phyloP scores from a whole-genome alignment of 2,797 vertebrate species.

The Pogoniulus pusillus region DNA sequence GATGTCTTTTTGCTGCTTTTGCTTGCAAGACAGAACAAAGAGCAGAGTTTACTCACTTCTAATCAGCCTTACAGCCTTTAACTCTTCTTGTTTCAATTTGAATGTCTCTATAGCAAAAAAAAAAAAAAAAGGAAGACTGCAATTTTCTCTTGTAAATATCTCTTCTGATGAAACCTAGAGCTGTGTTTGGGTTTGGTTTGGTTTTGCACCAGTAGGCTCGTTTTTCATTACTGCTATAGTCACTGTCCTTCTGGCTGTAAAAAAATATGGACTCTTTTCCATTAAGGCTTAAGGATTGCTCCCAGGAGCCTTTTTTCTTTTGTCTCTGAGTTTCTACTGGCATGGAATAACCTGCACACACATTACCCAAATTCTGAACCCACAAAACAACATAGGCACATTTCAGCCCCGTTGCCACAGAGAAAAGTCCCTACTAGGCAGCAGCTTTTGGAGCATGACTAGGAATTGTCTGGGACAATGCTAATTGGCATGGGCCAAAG shows the following conservation, averaged over 20 bases:
- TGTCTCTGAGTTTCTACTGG: neutral
- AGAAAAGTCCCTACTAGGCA: neutral
- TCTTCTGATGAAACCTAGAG: neutral
- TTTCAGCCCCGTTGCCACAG: neutral
- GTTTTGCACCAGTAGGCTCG: neutral
- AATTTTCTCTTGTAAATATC: neutral
- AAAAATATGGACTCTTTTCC: neutral
- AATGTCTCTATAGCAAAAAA: neutral
- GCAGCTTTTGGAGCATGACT: neutral
- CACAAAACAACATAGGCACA: neutral
- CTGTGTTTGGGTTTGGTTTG: neutral
- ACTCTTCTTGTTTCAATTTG: neutral
- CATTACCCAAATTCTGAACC: neutral
- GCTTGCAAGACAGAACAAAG: neutral
- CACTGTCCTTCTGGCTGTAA: neutral
- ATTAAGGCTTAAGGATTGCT: neutral
- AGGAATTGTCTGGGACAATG: neutral
- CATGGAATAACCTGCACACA: neutral
- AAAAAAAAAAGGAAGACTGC: neutral
- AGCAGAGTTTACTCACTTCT: neutral
- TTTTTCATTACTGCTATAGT: neutral
- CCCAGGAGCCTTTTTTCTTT: neutral
- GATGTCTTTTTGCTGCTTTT: neutral
- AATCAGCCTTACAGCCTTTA: neutral
- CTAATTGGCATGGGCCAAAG: neutral